phyloP scores from a whole-genome alignment of 1,140 invertebrate genomes.

The Cydia pomonella region DNA sequence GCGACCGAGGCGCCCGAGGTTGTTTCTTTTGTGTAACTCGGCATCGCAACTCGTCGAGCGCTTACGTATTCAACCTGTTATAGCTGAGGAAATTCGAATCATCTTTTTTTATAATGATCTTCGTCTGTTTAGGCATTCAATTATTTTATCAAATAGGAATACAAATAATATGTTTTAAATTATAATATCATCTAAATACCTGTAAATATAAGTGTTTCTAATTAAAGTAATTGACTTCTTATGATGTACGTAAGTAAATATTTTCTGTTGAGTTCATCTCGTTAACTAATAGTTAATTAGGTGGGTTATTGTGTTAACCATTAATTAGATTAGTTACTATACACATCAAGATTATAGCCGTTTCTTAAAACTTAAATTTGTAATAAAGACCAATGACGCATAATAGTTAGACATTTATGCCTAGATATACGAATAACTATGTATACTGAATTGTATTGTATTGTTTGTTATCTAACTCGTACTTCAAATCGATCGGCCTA shows the following conservation, averaged over 20 bases:
- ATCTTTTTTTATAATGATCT: conserved; percentile 9
- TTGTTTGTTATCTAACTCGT: conserved; percentile 3
- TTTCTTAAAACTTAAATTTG: no score
- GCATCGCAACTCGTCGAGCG: conserved; percentile 44
- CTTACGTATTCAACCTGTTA: conserved; percentile 30
- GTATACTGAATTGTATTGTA: background rate
- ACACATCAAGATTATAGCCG: no score
- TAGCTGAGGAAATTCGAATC: background rate
- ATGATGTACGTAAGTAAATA: conserved; percentile 8
- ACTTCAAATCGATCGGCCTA: conserved; percentile 18
- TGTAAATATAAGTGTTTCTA: background rate
- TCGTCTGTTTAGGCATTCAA: background rate
- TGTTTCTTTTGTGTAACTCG: conserved; percentile 64
- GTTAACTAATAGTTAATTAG: conserved; percentile 12
- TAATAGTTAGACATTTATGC: background rate
- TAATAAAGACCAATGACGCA: no score
- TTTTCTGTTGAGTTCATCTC: background rate
- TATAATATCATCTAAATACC: background rate
- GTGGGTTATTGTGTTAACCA: background rate
- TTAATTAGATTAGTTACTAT: background rate
- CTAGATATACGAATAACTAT: background rate
- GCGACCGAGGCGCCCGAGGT: conserved; percentile 46
- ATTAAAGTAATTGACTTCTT: background rate
- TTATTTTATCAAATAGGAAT: background rate
- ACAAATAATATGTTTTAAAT: background rate